These are phyloP conservation scores for Otolemur garnettii DNA, from an alignment of 2,113 vertebrate genomes.

Conservation along the genomic window DNA sequence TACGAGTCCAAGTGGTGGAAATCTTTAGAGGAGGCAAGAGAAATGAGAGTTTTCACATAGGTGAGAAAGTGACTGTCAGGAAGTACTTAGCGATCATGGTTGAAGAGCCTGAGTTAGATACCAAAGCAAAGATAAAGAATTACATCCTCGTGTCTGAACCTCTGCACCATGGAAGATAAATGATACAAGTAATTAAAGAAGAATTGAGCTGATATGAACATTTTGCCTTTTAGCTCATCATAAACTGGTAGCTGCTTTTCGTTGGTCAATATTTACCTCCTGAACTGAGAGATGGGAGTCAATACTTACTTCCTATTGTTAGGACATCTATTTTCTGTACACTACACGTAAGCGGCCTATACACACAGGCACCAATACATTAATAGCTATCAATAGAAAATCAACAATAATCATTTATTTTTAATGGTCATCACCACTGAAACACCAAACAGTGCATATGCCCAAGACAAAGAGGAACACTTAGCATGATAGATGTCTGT, in stretches of 20 bases:
- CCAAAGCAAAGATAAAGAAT: not conserved
- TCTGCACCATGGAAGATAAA: not conserved
- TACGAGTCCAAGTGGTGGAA: not conserved
- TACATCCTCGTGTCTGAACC: accelerated
- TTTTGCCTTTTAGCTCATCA: constrained; percentile 52
- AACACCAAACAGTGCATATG: constrained; percentile 73
- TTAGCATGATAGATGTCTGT: constrained; percentile 76
- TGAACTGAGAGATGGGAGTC: constrained; percentile 68
- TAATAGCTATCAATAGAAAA: constrained; percentile 83
- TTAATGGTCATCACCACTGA: constrained; percentile 81
- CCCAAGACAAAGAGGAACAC: constrained; percentile 73
- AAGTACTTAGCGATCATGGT: not conserved
- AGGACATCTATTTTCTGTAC: constrained; percentile 72
- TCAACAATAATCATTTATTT: constrained; percentile 84
- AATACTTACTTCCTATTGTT: constrained; percentile 77
- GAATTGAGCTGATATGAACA: constrained; percentile 11
- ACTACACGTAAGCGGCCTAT: constrained; percentile 74
- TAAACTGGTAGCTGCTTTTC: constrained; percentile 13
- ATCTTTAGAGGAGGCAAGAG: not conserved
- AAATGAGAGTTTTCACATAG: not conserved
- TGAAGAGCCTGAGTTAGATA: not conserved
- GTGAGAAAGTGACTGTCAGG: not conserved
- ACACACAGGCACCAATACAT: constrained; percentile 46
- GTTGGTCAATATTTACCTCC: constrained; percentile 81
- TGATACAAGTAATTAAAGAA: constrained; percentile 56